Evolutionary conservation across 2,888 invertebrate genomes (phyloP).

Genomic region (Ceratothoa steindachneri): DNA sequence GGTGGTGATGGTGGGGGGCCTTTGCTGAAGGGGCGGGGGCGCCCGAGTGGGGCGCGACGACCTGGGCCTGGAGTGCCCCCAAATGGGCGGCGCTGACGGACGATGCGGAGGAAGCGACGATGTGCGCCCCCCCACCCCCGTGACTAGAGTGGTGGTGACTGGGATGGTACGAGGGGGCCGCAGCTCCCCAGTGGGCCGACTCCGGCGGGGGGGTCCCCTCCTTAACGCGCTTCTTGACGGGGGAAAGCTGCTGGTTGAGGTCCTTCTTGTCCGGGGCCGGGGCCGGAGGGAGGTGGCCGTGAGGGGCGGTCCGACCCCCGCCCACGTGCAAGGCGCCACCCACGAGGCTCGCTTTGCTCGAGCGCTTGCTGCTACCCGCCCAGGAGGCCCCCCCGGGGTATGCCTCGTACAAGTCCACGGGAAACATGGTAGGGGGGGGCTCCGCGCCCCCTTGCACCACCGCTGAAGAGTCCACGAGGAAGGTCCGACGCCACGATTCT

Average conservation of each 20-base stretch:
- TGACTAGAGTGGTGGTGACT: constrained; percentile 47
- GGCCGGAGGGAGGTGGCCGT: constrained; percentile 26
- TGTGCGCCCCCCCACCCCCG: too few relatives aligned
- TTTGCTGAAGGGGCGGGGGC: too few relatives aligned
- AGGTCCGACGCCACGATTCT: constrained; percentile 63
- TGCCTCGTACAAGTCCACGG: constrained; percentile 37
- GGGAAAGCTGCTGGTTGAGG: constrained; percentile 68
- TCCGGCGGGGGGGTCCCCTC: constrained; percentile 62
- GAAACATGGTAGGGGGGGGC: constrained; percentile 49
- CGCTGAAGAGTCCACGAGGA: constrained; percentile 71
- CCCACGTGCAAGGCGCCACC: constrained; percentile 14
- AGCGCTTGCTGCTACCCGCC: constrained; percentile 67
- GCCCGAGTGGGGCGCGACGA: too few relatives aligned
- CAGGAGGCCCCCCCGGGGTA: constrained; percentile 48
- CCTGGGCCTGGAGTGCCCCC: too few relatives aligned
- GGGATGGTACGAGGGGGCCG: constrained; percentile 21
- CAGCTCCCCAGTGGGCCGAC: constrained; percentile 23
- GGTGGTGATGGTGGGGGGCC: constrained; percentile 3
- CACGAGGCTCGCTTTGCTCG: constrained; percentile 35
- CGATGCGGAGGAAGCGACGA: too few relatives aligned
- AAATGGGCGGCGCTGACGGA: too few relatives aligned
- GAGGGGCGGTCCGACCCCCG: background rate
- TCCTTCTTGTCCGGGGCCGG: constrained; percentile 44
- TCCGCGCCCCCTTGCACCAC: constrained; percentile 62
- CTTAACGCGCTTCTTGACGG: constrained; percentile 94